A percentile compares a stretch with the other conserved stretches of the same genome.
Evolutionary conservation across 1,140 invertebrate species (phyloP).

Genomic region (Pomacea maculata): DNA sequence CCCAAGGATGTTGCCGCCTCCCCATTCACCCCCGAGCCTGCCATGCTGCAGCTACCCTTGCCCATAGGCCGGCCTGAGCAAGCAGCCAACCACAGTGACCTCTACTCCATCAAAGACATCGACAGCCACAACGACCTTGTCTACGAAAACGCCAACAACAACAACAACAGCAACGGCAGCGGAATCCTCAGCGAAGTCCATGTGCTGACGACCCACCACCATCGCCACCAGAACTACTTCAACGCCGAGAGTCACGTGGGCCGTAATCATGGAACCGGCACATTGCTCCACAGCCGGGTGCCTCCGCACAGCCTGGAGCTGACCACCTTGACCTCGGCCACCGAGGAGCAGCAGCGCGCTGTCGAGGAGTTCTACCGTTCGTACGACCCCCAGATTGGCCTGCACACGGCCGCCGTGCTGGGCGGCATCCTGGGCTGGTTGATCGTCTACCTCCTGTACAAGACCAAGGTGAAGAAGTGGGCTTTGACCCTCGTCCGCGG

Average conservation of each 20-base stretch:
- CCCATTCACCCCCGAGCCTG: not conserved
- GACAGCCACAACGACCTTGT: too few relatives aligned
- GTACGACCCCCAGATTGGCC: conserved; percentile 47
- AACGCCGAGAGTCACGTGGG: not conserved
- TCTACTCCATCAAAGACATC: not conserved
- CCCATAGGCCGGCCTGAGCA: not conserved
- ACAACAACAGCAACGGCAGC: conserved; percentile 13
- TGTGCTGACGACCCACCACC: not conserved
- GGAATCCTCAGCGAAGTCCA: too few relatives aligned
- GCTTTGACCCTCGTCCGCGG: conserved; percentile 14
- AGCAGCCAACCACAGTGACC: not conserved
- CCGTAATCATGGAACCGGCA: not conserved
- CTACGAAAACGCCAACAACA: not conserved
- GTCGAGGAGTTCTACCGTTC: conserved; percentile 43
- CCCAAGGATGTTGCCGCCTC: conserved; percentile 8
- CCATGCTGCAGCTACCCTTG: conserved; percentile 4
- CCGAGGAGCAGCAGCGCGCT: conserved; percentile 13
- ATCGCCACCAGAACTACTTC: conserved; percentile 7
- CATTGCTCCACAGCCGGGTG: not conserved
- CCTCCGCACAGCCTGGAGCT: not conserved
- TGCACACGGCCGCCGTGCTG: conserved; percentile 48
- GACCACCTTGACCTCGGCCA: not conserved
- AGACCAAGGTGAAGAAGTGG: conserved; percentile 45
- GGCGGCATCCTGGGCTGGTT: conserved; percentile 48
- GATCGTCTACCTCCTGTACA: conserved; percentile 47